Conservation (phyloP, 2,113 vertebrate species). For the Callipepla californica region DNA sequence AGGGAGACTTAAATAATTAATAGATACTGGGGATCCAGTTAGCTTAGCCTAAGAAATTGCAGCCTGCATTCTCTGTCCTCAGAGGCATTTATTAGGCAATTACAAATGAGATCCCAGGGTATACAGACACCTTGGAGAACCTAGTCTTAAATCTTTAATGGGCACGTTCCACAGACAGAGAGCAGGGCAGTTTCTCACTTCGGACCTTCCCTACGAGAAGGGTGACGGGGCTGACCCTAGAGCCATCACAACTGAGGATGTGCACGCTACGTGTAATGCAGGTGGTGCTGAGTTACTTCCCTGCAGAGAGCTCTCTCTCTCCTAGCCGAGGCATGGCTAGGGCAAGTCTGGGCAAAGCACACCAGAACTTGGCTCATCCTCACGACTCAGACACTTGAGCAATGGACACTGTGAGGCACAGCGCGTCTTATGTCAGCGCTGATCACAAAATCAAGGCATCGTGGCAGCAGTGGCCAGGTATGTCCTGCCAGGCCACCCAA, state of each 20-base stretch:
- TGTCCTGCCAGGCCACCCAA: neutral
- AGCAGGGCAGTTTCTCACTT: neutral
- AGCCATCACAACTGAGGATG: neutral
- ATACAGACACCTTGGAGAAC: neutral
- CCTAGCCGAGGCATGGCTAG: neutral
- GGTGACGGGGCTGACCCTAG: neutral
- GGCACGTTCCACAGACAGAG: neutral
- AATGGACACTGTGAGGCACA: rapidly evolving
- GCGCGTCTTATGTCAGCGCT: neutral
- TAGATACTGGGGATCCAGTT: neutral
- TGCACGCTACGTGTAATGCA: rapidly evolving
- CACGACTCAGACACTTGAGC: neutral
- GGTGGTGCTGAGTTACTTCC: neutral
- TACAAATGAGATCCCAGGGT: neutral
- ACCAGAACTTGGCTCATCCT: neutral
- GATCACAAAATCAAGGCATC: neutral
- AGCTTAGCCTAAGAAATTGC: neutral
- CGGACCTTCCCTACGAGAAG: neutral
- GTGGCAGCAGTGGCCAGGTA: neutral
- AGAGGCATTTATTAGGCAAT: neutral
- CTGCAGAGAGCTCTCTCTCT: neutral
- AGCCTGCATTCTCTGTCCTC: conserved; percentile 14
- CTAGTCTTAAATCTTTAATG: neutral
- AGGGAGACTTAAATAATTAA: neutral
- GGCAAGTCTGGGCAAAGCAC: neutral